phyloP scores from a whole-genome alignment of 2,113 vertebrate genomes.

The Dendropsophus ebraccatus region DNA sequence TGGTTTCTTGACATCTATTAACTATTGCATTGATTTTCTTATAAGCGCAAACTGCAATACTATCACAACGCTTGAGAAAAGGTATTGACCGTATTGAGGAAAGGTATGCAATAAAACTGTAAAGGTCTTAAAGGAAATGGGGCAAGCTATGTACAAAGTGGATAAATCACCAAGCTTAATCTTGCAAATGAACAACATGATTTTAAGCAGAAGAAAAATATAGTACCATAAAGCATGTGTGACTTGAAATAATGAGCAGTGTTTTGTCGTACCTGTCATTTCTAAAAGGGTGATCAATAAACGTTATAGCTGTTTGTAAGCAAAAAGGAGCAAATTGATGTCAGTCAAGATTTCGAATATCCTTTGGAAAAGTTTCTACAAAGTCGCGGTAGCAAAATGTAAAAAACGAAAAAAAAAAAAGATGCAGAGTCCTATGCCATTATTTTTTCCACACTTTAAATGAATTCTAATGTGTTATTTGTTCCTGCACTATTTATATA shows the following conservation, averaged over 20 bases:
- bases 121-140: slow-evolving; percentile 78
- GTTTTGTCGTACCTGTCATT: slow-evolving; percentile 67
- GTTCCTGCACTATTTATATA: too few relatives aligned
- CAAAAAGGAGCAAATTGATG: slow-evolving; percentile 60
- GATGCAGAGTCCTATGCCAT: neutral
- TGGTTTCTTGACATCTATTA: slow-evolving; percentile 72
- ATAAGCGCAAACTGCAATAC: slow-evolving; percentile 71
- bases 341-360: slow-evolving; percentile 35
- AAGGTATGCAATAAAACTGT: slow-evolving; percentile 72
- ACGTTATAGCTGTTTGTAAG: slow-evolving; percentile 68
- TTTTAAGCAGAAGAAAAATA: slow-evolving; percentile 76
- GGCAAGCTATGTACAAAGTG: slow-evolving; percentile 70
- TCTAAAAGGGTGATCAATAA: slow-evolving; percentile 74
- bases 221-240: slow-evolving; percentile 69
- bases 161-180: slow-evolving; percentile 76
- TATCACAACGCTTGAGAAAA: slow-evolving; percentile 65
- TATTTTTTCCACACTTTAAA: too few relatives aligned
- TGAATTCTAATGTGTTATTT: too few relatives aligned
- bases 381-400: slow-evolving; percentile 76
- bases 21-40: slow-evolving; percentile 77
- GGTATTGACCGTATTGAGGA: slow-evolving; percentile 76
- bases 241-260: slow-evolving; percentile 69
- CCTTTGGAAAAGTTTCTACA: slow-evolving; percentile 75
- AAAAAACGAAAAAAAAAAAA: slow-evolving; percentile 1
- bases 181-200: slow-evolving; percentile 71